Evolutionary conservation across 2,888 invertebrate species (phyloP), one percentile per base, ranked within the genome.

Genomic region (Nomada fucata): DNA sequence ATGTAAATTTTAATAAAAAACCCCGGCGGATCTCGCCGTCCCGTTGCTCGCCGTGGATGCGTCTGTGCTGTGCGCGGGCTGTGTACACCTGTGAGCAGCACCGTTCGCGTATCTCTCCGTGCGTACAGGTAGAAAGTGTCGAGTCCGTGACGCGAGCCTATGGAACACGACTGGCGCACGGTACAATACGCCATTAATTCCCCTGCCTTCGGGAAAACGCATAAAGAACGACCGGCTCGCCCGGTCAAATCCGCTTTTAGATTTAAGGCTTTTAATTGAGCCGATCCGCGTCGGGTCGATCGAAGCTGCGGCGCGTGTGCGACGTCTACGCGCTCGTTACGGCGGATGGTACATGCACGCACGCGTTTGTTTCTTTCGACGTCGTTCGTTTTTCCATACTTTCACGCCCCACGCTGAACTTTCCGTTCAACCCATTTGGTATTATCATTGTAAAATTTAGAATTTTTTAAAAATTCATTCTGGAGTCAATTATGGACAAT

Each of bases 1-100:
- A 75, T 77, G 78, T 77, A 79, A 83, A 88, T 88, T 88, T 85
- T 79, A 88, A 88, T 87, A 88, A 88, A 88, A 88, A 88, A 87
- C 70, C 60, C 79, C 53, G 20, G 65, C 63, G 67, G 59, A 72
- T 23, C 71, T 36, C 65, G 64, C 50, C 36, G 60, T 55, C 47
- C 4, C 20, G 29, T 13, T 13, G n/a, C n/a, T n/a, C n/a, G n/a
- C n/a, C n/a, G n/a, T n/a, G n/a, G n/a, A n/a, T n/a, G n/a, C n/a
- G n/a, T n/a, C n/a, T n/a, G n/a, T n/a, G n/a, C n/a, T 23, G 23
- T 23, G 23, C n/a, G 18, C 29, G 23, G 23, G 5, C 42, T 4
- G 26, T 47, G 18, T 65, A 50, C 18, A 20, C 29, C 5, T 23
- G 44, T 42, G 18, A n/a, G n/a, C n/a, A n/a, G n/a, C n/a, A n/a